Evolutionary conservation across 2,888 invertebrate genomes (phyloP).

Genomic region (Nephrotoma flavescens): DNA sequence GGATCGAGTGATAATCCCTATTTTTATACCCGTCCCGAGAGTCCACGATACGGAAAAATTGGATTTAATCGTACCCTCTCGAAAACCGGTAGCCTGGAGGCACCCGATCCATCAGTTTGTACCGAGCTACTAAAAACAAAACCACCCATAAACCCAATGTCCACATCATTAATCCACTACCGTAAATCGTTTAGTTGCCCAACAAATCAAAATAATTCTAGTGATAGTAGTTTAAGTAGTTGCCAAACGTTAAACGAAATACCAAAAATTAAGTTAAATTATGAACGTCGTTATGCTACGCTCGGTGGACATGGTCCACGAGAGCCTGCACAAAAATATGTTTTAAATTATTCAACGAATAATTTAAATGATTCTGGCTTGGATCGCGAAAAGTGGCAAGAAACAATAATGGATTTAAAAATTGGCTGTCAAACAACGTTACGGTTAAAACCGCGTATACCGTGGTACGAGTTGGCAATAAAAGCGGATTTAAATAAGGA

Average conservation of each 20-base stretch:
- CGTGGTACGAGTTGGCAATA: conserved; percentile 82
- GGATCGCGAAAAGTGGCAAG: not conserved
- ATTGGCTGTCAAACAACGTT: conserved; percentile 51
- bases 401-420: conserved; percentile 44
- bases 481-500: conserved; percentile 42
- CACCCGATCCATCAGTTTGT: not conserved
- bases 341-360: not conserved
- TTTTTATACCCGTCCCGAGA: conserved; percentile 28
- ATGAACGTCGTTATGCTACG: conserved; percentile 10
- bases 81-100: not conserved
- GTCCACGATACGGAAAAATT: conserved; percentile 23
- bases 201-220: conserved; percentile 2
- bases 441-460: conserved; percentile 53
- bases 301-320: not conserved
- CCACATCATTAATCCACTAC: conserved; percentile 9
- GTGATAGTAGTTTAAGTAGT: conserved; percentile 4
- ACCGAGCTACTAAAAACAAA: not conserved
- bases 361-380: not conserved
- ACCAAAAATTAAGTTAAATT: not conserved
- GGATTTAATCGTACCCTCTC: conserved; percentile 11
- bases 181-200: conserved; percentile 13
- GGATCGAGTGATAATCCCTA: conserved; percentile 12
- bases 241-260: not conserved
- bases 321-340: not conserved
- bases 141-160: conserved; percentile 5